These are phyloP conservation scores for Oscarella lobularis DNA, from an alignment of 37 sponge, comb jelly and placozoan species.

Conservation along the genomic window DNA sequence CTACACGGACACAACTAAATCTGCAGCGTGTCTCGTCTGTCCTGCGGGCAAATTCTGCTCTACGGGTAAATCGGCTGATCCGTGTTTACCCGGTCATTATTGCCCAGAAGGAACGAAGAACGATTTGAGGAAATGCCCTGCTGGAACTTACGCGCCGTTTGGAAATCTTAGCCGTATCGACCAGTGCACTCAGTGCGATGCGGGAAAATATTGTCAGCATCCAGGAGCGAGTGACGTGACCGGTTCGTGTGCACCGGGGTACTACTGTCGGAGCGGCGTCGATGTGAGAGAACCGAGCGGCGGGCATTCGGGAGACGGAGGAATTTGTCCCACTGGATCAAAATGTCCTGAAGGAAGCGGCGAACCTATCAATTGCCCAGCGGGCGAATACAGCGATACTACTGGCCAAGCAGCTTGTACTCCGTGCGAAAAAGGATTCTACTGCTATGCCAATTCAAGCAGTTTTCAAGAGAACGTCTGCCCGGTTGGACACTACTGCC, in stretches of 20 bases:
- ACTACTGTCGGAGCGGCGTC: slow-evolving; percentile 14
- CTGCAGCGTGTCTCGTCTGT: slow-evolving; percentile 13
- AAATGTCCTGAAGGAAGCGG: slow-evolving; percentile 14
- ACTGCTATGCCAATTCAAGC: neutral
- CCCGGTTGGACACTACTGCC: neutral
- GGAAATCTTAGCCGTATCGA: slow-evolving; percentile 8
- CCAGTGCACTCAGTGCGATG: slow-evolving; percentile 14
- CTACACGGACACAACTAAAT: slow-evolving; percentile 13
- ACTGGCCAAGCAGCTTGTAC: neutral
- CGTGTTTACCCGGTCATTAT: slow-evolving; percentile 19
- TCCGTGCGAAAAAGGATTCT: neutral
- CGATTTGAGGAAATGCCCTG: slow-evolving; percentile 10
- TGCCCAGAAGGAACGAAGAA: slow-evolving; percentile 12
- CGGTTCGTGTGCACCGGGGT: slow-evolving; percentile 16
- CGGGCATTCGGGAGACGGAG: neutral
- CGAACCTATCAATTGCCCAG: slow-evolving; percentile 7
- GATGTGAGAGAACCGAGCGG: neutral
- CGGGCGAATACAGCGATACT: neutral
- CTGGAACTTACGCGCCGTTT: slow-evolving; percentile 10
- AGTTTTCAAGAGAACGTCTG: neutral
- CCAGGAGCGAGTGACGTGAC: slow-evolving; percentile 1
- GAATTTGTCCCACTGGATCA: neutral
- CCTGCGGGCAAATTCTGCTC: slow-evolving; percentile 13
- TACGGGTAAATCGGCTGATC: neutral
- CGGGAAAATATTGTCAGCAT: slow-evolving; percentile 11